Base-by-base conservation (phyloP, 2,113 vertebrate genomes). In the Cyprinodon brontotheroides region DNA sequence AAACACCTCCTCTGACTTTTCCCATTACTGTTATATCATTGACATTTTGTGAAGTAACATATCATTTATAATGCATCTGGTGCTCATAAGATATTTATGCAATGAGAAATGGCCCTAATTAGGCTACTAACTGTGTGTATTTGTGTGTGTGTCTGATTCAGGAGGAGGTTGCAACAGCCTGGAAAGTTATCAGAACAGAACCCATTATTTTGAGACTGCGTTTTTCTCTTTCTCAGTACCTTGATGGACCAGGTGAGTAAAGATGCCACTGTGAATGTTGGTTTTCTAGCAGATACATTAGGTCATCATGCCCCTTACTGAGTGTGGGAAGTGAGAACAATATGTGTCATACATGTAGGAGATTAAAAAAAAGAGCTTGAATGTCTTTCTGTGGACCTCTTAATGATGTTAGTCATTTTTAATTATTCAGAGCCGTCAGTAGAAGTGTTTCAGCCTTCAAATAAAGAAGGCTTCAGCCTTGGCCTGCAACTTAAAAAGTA, bases 91-190 rank as follows among this genome's bases (percentile, higher is more conserved):
- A 79, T 86, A 88, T 92, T 89, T 17, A 79, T 86, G 68, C 36
- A 62, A 77, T 76, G 84, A 57, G 75, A 86, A 89, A 84, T 83
- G 50, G 75, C 77, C 75, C 73, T 85, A 91, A 86, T 89, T 86
- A 88, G 84, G 68, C 77, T 83, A 77, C 80, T 89, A 85, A 92
- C 84, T 78, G 66, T 84, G 75, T 80, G 63, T 90, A 76, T 85
- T 63, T 86, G 64, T 84, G 62, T 87, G 71, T 90, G 76, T 86
- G 61, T 78, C 53, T 89, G 62, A 81, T 60, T 79, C 91, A 99
- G 98, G 98, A 99, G 95, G 98, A 99, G 93, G 97, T 99, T 88
- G 97, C 98, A 0, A 99, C 97, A 12, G 98, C 98, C 2, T 99
- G 98, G 98, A 99, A 99, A 94, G 98, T 99, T 86, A 96, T 99